Base-by-base conservation (phyloP, 2,113 vertebrate genomes). In the Eudorcas thomsonii region DNA sequence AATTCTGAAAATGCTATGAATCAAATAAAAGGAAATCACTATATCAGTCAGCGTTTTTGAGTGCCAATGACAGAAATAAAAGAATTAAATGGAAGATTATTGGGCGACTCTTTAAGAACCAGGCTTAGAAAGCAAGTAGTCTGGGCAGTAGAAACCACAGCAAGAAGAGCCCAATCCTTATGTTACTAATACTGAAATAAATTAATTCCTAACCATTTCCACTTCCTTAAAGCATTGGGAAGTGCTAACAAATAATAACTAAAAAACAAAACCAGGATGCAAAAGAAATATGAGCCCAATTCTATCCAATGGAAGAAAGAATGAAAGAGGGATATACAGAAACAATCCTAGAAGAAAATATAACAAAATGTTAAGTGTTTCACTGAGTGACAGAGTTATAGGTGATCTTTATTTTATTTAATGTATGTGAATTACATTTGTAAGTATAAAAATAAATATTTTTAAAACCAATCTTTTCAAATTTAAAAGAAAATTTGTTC, bases 391-490 rank as follows among this genome's bases (percentile, higher is more conserved):
- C 39, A 62, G 12, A 91, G 12, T 67, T 71, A 87, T 13, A 64
- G 80, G 28, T 48, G 43, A 91, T 86, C 88, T 97, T 96, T 52
- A 94, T 60, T 96, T 94, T 86, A 87, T 82, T 98, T 97, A 81
- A 84, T 64, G 45, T 90, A 90, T 15, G 64, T 92, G n/a, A 78
- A 92, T 86, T 81, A 94, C 33, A 95, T 52, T 39, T 71, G 7
- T 74, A 88, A 74, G 54, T 88, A 95, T 48, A 93, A 96, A 92
- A 95, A 89, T 71, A 90, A 85, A 78, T 62, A 77, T 50, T 93
- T 96, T 77, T 15, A 57, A 95, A 98, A 90, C 10, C 62, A 74
- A 5, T 48, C 88, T 96, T 94, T 15, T 36, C 85, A 90, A 94
- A n/a, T 96, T 52, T 83, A 91, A 94, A 88, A 91, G 55, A 71